Conservation (phyloP, 2,888 invertebrate species). For the Drosophila putrida region DNA sequence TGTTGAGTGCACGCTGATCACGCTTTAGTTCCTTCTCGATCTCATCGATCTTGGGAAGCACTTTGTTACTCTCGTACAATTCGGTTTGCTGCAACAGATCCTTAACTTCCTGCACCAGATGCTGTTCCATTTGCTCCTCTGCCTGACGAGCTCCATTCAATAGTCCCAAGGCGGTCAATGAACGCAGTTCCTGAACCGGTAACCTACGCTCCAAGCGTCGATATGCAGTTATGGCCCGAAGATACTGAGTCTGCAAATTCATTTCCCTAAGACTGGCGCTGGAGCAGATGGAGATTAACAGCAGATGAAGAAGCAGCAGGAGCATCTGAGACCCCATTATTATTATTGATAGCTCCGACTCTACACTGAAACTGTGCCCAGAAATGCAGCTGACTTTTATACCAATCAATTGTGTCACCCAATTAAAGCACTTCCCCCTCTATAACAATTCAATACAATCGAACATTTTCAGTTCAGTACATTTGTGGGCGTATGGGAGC, state of each 20-base stretch:
- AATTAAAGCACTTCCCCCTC: slow-evolving; percentile 2
- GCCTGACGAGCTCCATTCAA: slow-evolving; percentile 82
- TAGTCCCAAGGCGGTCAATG: slow-evolving; percentile 81
- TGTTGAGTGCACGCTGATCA: slow-evolving; percentile 80
- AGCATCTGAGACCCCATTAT: slow-evolving; percentile 30
- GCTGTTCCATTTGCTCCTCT: slow-evolving; percentile 81
- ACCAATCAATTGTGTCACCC: slow-evolving; percentile 15
- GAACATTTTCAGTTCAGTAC: slow-evolving; percentile 4
- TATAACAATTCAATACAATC: not conserved
- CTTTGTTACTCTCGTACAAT: slow-evolving; percentile 51
- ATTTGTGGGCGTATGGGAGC: slow-evolving; percentile 29
- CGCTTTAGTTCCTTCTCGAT: slow-evolving; percentile 81
- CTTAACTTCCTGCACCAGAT: slow-evolving; percentile 73
- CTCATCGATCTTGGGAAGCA: slow-evolving; percentile 74
- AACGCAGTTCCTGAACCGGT: slow-evolving; percentile 77
- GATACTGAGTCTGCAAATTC: slow-evolving; percentile 76
- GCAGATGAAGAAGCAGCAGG: slow-evolving; percentile 15
- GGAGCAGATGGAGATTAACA: slow-evolving; percentile 42
- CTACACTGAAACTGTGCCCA: slow-evolving; percentile 48
- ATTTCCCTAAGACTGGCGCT: slow-evolving; percentile 31
- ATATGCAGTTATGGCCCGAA: slow-evolving; percentile 80
- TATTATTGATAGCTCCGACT: slow-evolving; percentile 31
- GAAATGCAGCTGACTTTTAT: slow-evolving; percentile 46
- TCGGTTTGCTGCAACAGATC: slow-evolving; percentile 78
- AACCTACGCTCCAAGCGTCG: slow-evolving; percentile 77